phyloP scores from a whole-genome alignment of 2,797 vertebrate genomes.

The Acrossocheilus wenchowensis region DNA sequence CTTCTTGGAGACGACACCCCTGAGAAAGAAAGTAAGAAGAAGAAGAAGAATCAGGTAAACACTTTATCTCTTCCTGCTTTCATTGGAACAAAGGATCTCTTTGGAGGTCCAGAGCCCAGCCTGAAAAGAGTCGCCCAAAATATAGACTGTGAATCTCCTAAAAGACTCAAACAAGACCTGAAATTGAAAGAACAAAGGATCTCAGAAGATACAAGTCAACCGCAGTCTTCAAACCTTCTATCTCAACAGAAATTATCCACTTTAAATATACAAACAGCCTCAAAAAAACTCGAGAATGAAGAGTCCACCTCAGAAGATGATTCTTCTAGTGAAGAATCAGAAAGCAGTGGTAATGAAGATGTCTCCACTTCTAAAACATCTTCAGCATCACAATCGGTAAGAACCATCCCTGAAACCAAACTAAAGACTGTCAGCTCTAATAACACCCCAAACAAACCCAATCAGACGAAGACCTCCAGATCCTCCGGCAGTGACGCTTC shows the following conservation, averaged over 20 bases:
- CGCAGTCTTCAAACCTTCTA: neutral
- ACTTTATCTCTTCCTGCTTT: slow-evolving; percentile 80
- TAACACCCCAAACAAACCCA: neutral
- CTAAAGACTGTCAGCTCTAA: neutral
- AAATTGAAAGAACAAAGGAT: slow-evolving; percentile 26
- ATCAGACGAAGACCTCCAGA: neutral
- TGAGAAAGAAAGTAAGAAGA: slow-evolving; percentile 62
- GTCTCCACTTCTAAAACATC: neutral
- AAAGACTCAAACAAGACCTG: slow-evolving; percentile 59
- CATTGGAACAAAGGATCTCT: slow-evolving; percentile 79
- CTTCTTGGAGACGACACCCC: slow-evolving; percentile 78
- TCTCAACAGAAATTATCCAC: slow-evolving; percentile 29
- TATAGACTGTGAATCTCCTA: slow-evolving; percentile 27
- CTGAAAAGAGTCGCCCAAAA: slow-evolving; percentile 52
- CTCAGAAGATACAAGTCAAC: slow-evolving; percentile 31
- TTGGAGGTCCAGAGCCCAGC: slow-evolving; percentile 45
- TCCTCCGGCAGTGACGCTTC: slow-evolving; percentile 13
- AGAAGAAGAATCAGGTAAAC: slow-evolving; percentile 59
- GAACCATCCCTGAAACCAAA: neutral
- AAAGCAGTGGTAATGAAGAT: slow-evolving; percentile 1
- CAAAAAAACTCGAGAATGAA: neutral
- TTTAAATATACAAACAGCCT: neutral
- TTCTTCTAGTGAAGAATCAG: slow-evolving; percentile 52
- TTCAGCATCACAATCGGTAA: neutral
- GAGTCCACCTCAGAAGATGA: neutral